Percentiles rank a stretch among this genome's conserved stretches.
phyloP scores from a whole-genome alignment of 2,797 vertebrate genomes.

The Pangasius djambal region DNA sequence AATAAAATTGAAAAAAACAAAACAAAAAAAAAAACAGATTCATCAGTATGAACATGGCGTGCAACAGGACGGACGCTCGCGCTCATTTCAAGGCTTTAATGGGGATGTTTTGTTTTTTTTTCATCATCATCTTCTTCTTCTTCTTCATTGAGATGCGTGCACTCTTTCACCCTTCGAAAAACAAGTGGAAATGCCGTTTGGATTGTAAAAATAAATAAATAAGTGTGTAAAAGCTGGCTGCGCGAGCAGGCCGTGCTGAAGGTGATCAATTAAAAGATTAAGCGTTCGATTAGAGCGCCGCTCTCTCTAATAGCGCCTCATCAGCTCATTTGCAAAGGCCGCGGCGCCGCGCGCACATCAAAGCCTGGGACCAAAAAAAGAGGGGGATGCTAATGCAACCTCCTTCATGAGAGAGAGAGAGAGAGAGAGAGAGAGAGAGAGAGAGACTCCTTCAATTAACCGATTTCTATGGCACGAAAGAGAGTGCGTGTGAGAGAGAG shows the following conservation, averaged over 20 bases:
- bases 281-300: conserved; percentile 75
- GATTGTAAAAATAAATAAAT: conserved; percentile 61
- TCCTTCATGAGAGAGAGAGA: conserved; percentile 85
- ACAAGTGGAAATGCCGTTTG: not conserved
- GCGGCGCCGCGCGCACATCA: conserved; percentile 91
- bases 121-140: too few species aligned
- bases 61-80: not conserved
- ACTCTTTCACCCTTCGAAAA: not conserved
- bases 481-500: conserved; percentile 79
- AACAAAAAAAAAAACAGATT: not conserved
- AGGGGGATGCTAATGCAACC: conserved; percentile 93
- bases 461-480: conserved; percentile 91
- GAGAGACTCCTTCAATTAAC: conserved; percentile 98
- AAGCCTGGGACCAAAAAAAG: conserved; percentile 89
- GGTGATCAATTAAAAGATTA: conserved; percentile 99
- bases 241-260: conserved; percentile 79
- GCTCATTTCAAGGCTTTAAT: not conserved
- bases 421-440: conserved; percentile 67
- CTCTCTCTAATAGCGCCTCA: conserved; percentile 88
- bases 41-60: not conserved
- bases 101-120: not conserved
- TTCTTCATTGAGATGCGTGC: not conserved
- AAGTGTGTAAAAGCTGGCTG: conserved; percentile 49
- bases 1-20: not conserved
- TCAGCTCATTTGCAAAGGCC: conserved; percentile 98